These are phyloP conservation scores for Scaptomyza parva DNA, from an alignment of 2,888 invertebrate genomes.

Conservation along the genomic window DNA sequence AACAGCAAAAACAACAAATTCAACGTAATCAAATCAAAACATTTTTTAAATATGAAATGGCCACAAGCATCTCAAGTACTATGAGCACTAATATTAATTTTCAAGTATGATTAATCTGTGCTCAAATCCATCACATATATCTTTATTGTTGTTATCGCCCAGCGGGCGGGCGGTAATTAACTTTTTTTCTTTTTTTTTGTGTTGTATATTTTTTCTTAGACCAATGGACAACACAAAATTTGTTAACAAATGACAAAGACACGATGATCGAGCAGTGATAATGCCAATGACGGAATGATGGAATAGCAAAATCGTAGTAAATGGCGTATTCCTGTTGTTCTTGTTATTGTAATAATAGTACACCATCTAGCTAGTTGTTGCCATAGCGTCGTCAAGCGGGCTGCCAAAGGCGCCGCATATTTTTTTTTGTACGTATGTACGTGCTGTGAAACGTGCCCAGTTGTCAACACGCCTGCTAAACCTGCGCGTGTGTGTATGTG, in stretches of 20 bases:
- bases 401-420: slow-evolving; percentile 18
- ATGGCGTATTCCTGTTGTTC: slow-evolving; percentile 23
- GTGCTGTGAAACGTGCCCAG: slow-evolving; percentile 1
- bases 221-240: slow-evolving; percentile 45
- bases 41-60: slow-evolving; percentile 17
- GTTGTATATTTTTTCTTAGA: slow-evolving; percentile 11
- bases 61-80: slow-evolving; percentile 29
- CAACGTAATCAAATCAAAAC: slow-evolving; percentile 19
- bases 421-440: too few relatives aligned
- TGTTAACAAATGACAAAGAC: slow-evolving; percentile 65
- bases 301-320: slow-evolving; percentile 29
- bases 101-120: slow-evolving; percentile 56
- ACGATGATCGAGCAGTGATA: slow-evolving; percentile 70
- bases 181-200: slow-evolving; percentile 24
- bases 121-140: slow-evolving; percentile 13
- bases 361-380: slow-evolving; percentile 2
- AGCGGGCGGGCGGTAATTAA: slow-evolving; percentile 36
- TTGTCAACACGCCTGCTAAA: neutral
- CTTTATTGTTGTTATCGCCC: slow-evolving; percentile 20
- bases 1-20: slow-evolving; percentile 26
- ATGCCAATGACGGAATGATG: slow-evolving; percentile 31
- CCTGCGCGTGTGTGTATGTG: neutral
- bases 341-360: slow-evolving; percentile 1
- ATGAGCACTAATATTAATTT: slow-evolving; percentile 31
- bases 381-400: slow-evolving; percentile 35